Evolutionary conservation across 92 coral and sea anemone genomes (phyloP), one percentile per base, ranked within the genome.

Genomic region (Zoanthus gigantus): DNA sequence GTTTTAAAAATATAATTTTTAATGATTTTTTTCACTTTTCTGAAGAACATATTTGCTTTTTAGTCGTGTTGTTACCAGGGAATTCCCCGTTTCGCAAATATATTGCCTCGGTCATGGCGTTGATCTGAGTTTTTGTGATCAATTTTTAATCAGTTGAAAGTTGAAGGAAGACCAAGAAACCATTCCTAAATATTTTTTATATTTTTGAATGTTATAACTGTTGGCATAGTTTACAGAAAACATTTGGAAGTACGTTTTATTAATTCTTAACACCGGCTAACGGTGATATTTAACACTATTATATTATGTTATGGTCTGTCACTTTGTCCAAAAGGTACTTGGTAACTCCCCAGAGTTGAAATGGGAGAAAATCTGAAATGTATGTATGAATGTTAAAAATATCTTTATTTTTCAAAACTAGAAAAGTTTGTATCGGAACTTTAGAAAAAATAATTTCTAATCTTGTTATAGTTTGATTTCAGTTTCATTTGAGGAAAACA

Each of bases 121-220:
- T 12, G 61, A n/a, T 52, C 61, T 23, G 81, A 31, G 1, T 23
- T 31, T 42, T 61, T 61, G 61, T 47, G 75, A 81, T 81, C 61
- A 81, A 81, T 81, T 66, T 81, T 81, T 81, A 81, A 81, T 81
- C 85, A 81, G 52, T 14, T 28, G 28, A 81, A 46, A 80, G n/a
- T 45, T 66, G 74, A 66, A 66, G 14, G 57, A 30, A 81, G 37
- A 50, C 65, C 75, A 66, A 63, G 75, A 65, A 81, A 79, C 63
- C 73, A 14, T 68, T 45, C 47, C 58, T 81, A 63, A 65, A 14
- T 66, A 15, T 45, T 81, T 61, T 46, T 11, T 6, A 32, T 45
- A 11, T 29, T 46, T 67, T 81, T 46, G 15, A 29, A 11, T 53
- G 47, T 56, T 53, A 12, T 77, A 75, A 75, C 79, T 48, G 79